Evolutionary conservation across 2,888 invertebrate genomes (phyloP), one percentile per base, ranked within the genome.

Genomic region (Heteromyza rotundicornis): DNA sequence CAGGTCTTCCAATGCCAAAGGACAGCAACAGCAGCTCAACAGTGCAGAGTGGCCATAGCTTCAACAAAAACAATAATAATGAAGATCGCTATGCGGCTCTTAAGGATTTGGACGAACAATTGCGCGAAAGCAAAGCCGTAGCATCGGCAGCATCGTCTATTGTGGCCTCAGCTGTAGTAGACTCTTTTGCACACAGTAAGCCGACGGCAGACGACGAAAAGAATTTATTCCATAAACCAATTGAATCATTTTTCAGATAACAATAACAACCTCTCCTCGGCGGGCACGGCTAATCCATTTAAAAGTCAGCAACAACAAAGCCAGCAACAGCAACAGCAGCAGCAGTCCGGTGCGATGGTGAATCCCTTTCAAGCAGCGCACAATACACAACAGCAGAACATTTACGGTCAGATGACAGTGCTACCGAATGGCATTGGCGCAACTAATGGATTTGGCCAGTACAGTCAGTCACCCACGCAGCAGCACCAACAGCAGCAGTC

Each of bases 51-150:
- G 65, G 65, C 62, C 58, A 63, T 58, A 61, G 53, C 58, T 60
- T 60, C 63, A 51, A 67, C 60, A 68, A 68, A 63, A 67, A 65
- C 69, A 70, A 72, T 67, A 68, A 65, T 55, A 64, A 65, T 77
- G 93, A 92, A 85, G 97, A 98, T 85, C 91, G 94, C 71, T 98
- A 98, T 85, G 96, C 97, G 69, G 96, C 97, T 56, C 87, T 98
- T 64, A 95, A 96, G 84, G 96, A 96, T 85, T 87, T 98, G 76
- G 96, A 97, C 81, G 86, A 89, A 79, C 90, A 89, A 74, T 82
- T 90, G 73, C 87, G 90, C 74, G 84, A 84, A 59, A 77, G 78
- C 63, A 84, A 84, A 76, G 80, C 80, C 62, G 77, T 73, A 8
- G 70, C 70, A 61, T 77, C 78, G 44, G 68, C 74, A 10, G 75